Percentiles rank a stretch among this genome's conserved stretches.
These are phyloP conservation scores for Propithecus deckenii DNA, from an alignment of 2,797 vertebrate genomes.

Conservation along the genomic window DNA sequence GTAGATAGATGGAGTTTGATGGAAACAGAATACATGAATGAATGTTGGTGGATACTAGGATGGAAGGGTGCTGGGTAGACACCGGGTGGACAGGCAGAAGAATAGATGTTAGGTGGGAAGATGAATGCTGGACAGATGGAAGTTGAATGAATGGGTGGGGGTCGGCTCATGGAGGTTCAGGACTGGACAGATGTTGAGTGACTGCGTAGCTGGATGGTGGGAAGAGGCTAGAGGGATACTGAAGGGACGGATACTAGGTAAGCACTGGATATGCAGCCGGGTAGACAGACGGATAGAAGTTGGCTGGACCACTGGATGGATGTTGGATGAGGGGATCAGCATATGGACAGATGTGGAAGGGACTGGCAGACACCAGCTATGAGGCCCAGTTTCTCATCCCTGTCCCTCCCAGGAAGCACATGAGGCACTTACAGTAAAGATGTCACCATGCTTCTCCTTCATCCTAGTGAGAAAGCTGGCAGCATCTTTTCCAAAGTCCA, in stretches of 20 bases:
- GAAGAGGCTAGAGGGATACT: neutral
- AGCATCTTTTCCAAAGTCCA: conserved; percentile 92
- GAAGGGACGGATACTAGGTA: too few relatives aligned
- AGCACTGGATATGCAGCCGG: fast-evolving
- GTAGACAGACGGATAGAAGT: neutral
- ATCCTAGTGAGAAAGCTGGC: conserved; percentile 90
- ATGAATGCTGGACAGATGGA: neutral
- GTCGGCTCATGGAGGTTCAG: fast-evolving
- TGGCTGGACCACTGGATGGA: neutral
- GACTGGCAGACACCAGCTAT: neutral
- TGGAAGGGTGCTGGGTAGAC: neutral
- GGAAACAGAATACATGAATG: neutral
- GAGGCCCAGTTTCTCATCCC: neutral
- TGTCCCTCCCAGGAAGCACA: neutral
- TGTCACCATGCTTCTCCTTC: conserved; percentile 91
- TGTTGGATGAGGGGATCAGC: neutral
- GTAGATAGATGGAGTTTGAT: neutral
- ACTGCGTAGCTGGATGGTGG: neutral
- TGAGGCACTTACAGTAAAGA: conserved; percentile 90
- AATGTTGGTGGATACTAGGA: neutral
- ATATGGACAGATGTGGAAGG: neutral
- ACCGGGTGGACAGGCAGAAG: too few relatives aligned
- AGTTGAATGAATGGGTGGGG: neutral
- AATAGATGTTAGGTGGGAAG: neutral
- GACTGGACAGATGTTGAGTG: fast-evolving